A percentile compares a stretch with the other conserved stretches of the same genome.
Conservation (phyloP, 2,113 vertebrate species). For the Lagopus muta region DNA sequence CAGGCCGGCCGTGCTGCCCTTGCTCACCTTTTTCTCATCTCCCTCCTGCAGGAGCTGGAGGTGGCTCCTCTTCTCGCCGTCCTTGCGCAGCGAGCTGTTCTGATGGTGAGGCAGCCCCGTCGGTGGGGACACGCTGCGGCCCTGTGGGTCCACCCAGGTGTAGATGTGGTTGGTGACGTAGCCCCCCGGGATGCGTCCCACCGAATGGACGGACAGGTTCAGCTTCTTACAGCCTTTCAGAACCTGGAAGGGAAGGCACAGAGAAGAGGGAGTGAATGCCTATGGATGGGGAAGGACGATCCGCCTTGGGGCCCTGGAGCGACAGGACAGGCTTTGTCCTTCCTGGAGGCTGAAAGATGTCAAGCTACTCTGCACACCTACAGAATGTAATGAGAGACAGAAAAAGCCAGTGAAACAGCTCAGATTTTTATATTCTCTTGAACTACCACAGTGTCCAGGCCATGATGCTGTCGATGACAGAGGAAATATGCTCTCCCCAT, state of each 20-base stretch:
- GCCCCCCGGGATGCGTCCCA: slow-evolving; percentile 92
- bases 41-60: slow-evolving; percentile 92
- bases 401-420: neutral
- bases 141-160: slow-evolving; percentile 97
- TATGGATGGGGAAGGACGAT: neutral
- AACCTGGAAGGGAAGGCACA: slow-evolving; percentile 76
- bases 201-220: slow-evolving; percentile 88
- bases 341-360: neutral
- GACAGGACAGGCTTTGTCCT: fast-evolving
- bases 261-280: neutral
- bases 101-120: slow-evolving; percentile 83
- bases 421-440: neutral
- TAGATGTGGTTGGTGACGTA: slow-evolving; percentile 98
- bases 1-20: fast-evolving
- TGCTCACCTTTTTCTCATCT: slow-evolving; percentile 95
- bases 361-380: neutral
- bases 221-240: slow-evolving; percentile 98
- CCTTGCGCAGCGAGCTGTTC: slow-evolving; percentile 79
- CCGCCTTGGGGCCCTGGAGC: neutral
- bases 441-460: neutral
- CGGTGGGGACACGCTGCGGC: slow-evolving; percentile 90
- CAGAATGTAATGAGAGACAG: neutral
- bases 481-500: neutral
- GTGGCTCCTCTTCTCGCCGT: slow-evolving; percentile 88
- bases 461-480: neutral